Conservation (phyloP, 2,888 invertebrate genomes). For the Diloba caeruleocephala region DNA sequence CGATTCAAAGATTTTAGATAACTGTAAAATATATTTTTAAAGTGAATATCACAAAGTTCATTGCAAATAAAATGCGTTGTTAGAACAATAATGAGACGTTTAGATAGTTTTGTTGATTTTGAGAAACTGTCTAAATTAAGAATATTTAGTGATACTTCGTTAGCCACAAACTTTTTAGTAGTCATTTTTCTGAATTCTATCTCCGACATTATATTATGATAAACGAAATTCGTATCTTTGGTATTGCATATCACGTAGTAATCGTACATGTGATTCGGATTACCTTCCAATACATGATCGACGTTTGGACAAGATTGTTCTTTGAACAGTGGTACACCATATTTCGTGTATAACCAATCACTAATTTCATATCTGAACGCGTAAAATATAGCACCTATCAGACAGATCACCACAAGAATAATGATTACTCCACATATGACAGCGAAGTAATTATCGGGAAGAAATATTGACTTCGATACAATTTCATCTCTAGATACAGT, state of each 20-base stretch:
- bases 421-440: constrained; percentile 92
- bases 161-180: constrained; percentile 92
- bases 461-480: constrained; percentile 89
- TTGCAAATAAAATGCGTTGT: constrained; percentile 88
- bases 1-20: constrained; percentile 84
- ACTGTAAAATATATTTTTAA: constrained; percentile 85
- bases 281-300: constrained; percentile 91
- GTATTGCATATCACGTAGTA: constrained; percentile 96
- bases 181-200: constrained; percentile 92
- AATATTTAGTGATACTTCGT: constrained; percentile 91
- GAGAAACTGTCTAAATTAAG: constrained; percentile 86
- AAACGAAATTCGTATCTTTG: constrained; percentile 93
- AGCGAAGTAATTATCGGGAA: constrained; percentile 93
- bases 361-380: constrained; percentile 93
- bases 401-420: constrained; percentile 91
- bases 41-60: constrained; percentile 84
- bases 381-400: constrained; percentile 92
- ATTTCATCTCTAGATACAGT: constrained; percentile 84
- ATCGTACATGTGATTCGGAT: constrained; percentile 93
- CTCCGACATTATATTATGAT: constrained; percentile 91
- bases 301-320: constrained; percentile 90
- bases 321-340: constrained; percentile 93
- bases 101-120: constrained; percentile 84
- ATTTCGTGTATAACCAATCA: constrained; percentile 94
- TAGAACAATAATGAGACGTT: constrained; percentile 89